Evolutionary conservation across 2,888 invertebrate species (phyloP), one percentile per base, ranked within the genome.

Genomic region (Malthinus flaveolus): DNA sequence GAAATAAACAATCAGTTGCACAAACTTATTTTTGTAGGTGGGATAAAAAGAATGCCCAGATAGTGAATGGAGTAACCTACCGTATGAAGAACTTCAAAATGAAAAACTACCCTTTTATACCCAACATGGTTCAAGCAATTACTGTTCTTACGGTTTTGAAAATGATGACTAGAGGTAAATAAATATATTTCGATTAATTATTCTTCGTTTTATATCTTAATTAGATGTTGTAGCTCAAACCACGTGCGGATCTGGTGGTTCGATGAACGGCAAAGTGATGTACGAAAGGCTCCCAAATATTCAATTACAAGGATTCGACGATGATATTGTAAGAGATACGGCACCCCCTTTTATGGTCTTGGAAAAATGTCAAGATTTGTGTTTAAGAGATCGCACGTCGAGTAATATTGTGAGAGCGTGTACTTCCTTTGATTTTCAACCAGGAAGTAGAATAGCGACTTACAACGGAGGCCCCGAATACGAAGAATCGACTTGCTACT

Each of bases 201-300:
- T 35, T 10, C n/a, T 23, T 23, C 2, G 23, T 2, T 23, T 2
- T 12, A 39, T 11, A 39, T 11, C 11, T 13, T 9, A 39, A 11
- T 2, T 13, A 35, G 33, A 39, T 15, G n/a, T 50, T 56, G 31
- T 45, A 91, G 91, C 90, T 73, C 94, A 94, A 86, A 93, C 92
- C 65, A 91, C 92, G 59, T 95, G 95, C 78, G 94, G 94, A 75
- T 90, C 93, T 75, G 94, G 94, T 54, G 94, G 94, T 54, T 85
- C 91, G 75, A 75, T 77, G 72, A 78, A 75, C 53, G 95, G 95
- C 36, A 84, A 92, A 74, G 88, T 94, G 33, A 89, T 93, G 80
- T 95, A 93, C 75, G 94, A 95, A 79, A 84, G 93, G 71, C 79
- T 95, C 70, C 93, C 94, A 35, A 93, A 94, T 76, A 91, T 93